These are phyloP conservation scores for Apamea anceps DNA, from an alignment of 2,888 invertebrate genomes.

Conservation along the genomic window DNA sequence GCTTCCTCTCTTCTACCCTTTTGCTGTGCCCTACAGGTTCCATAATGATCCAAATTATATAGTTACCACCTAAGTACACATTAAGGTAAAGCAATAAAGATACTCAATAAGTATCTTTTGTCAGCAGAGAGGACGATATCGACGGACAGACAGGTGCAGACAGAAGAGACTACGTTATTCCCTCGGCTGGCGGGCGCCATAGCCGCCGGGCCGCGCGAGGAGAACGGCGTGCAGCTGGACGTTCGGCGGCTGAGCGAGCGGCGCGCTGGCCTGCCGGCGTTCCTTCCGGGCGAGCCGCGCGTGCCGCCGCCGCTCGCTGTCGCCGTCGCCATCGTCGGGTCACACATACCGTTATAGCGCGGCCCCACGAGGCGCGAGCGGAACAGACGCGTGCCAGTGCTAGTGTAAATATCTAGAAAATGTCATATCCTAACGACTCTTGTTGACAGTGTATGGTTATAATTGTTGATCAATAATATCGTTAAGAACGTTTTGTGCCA, in stretches of 20 bases:
- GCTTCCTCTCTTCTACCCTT: too few species aligned
- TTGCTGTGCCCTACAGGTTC: too few species aligned
- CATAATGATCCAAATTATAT: too few species aligned
- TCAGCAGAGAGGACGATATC: constrained; percentile 76
- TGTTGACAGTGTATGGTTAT: constrained; percentile 12
- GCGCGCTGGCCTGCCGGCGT: constrained; percentile 66
- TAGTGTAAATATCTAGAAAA: constrained; percentile 64
- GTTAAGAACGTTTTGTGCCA: constrained; percentile 22
- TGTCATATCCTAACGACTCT: constrained; percentile 4
- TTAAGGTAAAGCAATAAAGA: too few species aligned
- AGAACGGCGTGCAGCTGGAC: constrained; percentile 70
- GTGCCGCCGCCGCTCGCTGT: constrained; percentile 66
- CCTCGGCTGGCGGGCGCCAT: constrained; percentile 53
- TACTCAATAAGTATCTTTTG: not conserved
- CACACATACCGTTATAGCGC: constrained; percentile 72
- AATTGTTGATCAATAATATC: constrained; percentile 3
- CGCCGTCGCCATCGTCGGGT: constrained; percentile 70
- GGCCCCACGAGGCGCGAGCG: constrained; percentile 29
- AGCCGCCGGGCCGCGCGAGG: constrained; percentile 30
- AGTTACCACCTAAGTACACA: too few species aligned
- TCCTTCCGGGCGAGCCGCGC: constrained; percentile 34
- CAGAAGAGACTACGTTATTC: constrained; percentile 76
- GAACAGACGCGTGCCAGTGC: constrained; percentile 69
- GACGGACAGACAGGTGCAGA: constrained; percentile 82
- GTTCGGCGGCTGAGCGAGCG: constrained; percentile 69